A percentile compares a stretch with the other conserved stretches of the same genome.
These are phyloP conservation scores for Mylabris sibirica DNA, from an alignment of 2,888 invertebrate species.

Conservation along the genomic window DNA sequence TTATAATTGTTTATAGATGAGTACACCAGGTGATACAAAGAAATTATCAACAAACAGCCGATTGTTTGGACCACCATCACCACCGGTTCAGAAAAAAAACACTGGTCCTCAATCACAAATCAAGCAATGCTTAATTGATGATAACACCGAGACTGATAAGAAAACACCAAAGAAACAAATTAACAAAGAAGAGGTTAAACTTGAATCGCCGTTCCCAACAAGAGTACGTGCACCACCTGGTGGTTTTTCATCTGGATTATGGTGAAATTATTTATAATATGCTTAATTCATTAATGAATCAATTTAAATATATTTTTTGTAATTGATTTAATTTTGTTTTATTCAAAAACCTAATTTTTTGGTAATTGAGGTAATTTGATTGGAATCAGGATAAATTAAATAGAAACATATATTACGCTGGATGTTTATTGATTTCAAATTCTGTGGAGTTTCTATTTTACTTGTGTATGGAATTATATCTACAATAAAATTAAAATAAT, in stretches of 20 bases:
- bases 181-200: not conserved
- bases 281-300: conserved; percentile 16
- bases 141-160: not conserved
- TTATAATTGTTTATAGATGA: not conserved
- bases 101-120: not conserved
- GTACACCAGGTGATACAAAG: not conserved
- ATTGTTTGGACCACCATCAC: not conserved
- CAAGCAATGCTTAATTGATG: not conserved
- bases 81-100: not conserved
- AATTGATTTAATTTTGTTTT: not conserved
- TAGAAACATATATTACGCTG: not conserved
- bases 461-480: not conserved
- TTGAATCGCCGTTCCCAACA: conserved; percentile 22
- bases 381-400: not conserved
- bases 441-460: conserved; percentile 49
- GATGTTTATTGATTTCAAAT: conserved; percentile 59
- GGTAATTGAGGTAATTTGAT: not conserved
- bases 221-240: conserved; percentile 52
- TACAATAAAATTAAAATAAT: conserved; percentile 11
- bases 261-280: conserved; percentile 40
- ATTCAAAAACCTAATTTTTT: not conserved
- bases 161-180: not conserved
- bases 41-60: not conserved
- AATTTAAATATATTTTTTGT: conserved; percentile 33
- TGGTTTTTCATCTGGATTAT: conserved; percentile 52